Base-by-base conservation (phyloP, 1,140 invertebrate genomes). In the Diachasma alloeum region DNA sequence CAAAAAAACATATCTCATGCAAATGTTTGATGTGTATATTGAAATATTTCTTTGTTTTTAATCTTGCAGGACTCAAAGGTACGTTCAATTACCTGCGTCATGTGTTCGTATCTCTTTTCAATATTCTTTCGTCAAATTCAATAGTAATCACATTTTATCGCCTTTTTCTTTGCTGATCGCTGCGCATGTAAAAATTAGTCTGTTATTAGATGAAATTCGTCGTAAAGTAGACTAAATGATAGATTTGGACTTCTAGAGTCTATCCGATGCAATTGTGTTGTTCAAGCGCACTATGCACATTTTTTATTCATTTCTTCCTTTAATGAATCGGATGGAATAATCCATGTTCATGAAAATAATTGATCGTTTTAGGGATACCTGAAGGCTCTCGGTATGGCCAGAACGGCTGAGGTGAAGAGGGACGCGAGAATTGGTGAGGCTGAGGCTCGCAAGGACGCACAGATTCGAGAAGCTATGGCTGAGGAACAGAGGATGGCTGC, bases 371-470 rank as follows among this genome's bases (percentile, higher is more conserved):
- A 97, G 97, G 97, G 97, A 11, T 99, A 99, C 86, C 87, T 99
- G 53, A 96, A 96, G 93, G 96, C 97, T 71, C 90, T 99, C 75
- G 98, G 97, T 80, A 97, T 98, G 96, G 97, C 97, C 5, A 92
- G 97, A 82, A 99, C 97, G 0, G 97, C 97, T 2, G 97, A 99
- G 90, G 97, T 99, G 0, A 98, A 99, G 87, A 91, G 97, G 74
- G 97, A 99, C 89, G 97, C 97, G 5, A 92, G 97, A 70, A 99
- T 99, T 80, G 97, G 97, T 26, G 97, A 99, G 88, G 97, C 97
- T 0, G 97, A 99, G 88, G 97, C 97, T 5, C 92, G 94, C 53
- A 93, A 93, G 56, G 96, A 97, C 86, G 95, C 96, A 17, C 91
- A 93, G 81, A 97, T 98, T 76, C 96, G 97, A 85, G 96, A 99